Percentiles rank a stretch among this genome's conserved stretches.
Evolutionary conservation across 2,113 vertebrate species (phyloP).

Genomic region (human): DNA sequence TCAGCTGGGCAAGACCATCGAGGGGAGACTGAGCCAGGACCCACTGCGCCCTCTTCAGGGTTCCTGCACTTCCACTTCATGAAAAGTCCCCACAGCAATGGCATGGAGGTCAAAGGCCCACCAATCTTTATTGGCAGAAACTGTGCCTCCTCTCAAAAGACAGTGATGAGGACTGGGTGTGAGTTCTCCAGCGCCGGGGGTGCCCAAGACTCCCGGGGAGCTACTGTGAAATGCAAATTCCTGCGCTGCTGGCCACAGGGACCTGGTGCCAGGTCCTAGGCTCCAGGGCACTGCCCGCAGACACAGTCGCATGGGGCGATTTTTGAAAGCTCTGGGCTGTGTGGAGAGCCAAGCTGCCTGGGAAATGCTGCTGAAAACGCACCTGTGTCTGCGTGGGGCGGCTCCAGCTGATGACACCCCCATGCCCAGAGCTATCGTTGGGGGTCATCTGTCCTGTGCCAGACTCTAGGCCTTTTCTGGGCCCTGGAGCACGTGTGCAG

Average conservation of each 20-base stretch:
- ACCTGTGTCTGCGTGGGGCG: rapidly evolving
- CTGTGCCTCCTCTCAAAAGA: rapidly evolving
- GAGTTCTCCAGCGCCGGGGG: neutral
- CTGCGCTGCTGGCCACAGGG: neutral
- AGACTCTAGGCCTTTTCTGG: too few relatives aligned
- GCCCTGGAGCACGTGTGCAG: neutral
- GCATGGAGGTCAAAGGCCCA: neutral
- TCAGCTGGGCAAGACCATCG: neutral
- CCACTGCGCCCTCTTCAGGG: neutral
- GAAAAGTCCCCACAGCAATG: neutral
- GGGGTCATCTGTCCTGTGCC: neutral
- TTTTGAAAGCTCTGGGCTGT: neutral
- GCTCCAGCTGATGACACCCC: rapidly evolving
- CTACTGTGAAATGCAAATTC: neutral
- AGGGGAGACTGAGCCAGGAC: neutral
- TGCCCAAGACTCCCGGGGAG: neutral
- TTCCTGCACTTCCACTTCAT: neutral
- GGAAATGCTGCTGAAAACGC: rapidly evolving
- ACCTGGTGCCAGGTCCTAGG: neutral
- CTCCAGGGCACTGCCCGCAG: neutral
- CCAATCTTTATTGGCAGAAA: neutral
- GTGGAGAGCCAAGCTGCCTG: neutral
- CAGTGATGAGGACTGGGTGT: neutral
- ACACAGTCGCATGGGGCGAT: neutral
- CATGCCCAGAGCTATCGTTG: neutral